These are phyloP conservation scores for Strongylocentrotus purpuratus DNA, from an alignment of 35 echinoderm and acorn worm species.

Conservation along the genomic window DNA sequence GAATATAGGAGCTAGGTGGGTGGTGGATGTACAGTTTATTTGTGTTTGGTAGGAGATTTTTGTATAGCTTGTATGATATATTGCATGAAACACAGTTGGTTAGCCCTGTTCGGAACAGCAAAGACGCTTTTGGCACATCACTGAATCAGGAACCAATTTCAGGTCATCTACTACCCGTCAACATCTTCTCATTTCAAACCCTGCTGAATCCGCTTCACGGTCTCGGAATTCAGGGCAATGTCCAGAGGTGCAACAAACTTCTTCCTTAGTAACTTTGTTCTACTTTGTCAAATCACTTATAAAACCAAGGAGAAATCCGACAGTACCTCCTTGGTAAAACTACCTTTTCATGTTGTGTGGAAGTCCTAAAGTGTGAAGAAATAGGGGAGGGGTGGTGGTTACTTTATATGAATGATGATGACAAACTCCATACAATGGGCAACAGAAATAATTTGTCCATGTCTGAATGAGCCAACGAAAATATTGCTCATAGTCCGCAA, in stretches of 20 bases:
- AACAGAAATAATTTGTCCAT: too few relatives aligned
- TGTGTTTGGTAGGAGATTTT: too few relatives aligned
- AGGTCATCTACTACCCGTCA: background rate
- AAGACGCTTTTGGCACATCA: background rate
- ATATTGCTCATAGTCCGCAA: too few relatives aligned
- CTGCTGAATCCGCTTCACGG: background rate
- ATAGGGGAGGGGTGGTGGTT: background rate
- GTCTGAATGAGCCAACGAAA: too few relatives aligned
- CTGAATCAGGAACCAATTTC: slow-evolving; percentile 1
- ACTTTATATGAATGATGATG: too few relatives aligned
- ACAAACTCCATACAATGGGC: too few relatives aligned
- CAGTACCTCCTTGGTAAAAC: too few relatives aligned
- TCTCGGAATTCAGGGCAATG: background rate
- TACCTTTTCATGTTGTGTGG: background rate
- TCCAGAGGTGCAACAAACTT: slow-evolving; percentile 10
- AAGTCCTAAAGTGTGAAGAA: background rate
- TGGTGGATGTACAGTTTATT: too few relatives aligned
- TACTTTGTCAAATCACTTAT: background rate
- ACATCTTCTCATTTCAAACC: slow-evolving; percentile 17
- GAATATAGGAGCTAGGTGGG: too few relatives aligned
- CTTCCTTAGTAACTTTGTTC: background rate
- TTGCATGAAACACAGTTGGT: background rate
- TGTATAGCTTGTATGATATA: too few relatives aligned
- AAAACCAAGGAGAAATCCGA: too few relatives aligned
- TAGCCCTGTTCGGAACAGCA: background rate